Base-by-base conservation (phyloP, 2,888 invertebrate species). In the Ennomos erosarius region DNA sequence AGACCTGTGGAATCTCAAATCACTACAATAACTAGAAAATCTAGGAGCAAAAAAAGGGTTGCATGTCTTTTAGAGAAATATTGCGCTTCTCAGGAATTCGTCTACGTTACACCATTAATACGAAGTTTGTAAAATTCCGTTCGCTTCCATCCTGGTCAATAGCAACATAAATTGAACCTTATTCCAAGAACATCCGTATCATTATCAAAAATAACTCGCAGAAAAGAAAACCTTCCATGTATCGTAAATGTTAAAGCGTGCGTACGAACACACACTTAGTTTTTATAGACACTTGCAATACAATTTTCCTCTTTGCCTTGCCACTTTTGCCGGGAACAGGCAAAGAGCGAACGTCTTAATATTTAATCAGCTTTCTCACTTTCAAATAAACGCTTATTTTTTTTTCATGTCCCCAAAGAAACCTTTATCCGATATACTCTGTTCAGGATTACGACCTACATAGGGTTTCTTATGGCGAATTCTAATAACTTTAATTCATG, bases 301-400 rank as follows among this genome's bases (percentile, higher is more conserved):
- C 57, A 53, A 54, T 59, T 59, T 58, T 53, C 44, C 13, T 39
- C 40, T 16, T 37, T 44, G 16, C 12, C 36, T 40, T 40, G 51
- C 46, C 45, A 45, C 43, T 36, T 26, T 42, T 16, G 1, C 26
- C 26, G 12, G 40, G 47, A 47, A 42, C 37, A 37, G 33, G 46
- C 53, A 48, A 57, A 43, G 42, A 47, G 53, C 48, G 53, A 47
- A 44, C 26, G 55, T 61, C 59, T 69, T 63, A 69, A 71, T 71
- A 71, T 71, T 71, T 68, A 63, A 68, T 52, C 47, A 64, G 65
- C 61, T 53, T 56, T 63, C 62, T 64, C 67, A 55, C 61, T 68
- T 69, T 62, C 64, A 55, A 65, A 67, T 68, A 67, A 67, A 66
- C 55, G 58, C 64, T 68, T 64, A 66, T 67, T 64, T 64, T 62